Evolutionary conservation across 2,888 invertebrate species (phyloP), one percentile per base, ranked within the genome.

Genomic region (Alsophila aescularia): DNA sequence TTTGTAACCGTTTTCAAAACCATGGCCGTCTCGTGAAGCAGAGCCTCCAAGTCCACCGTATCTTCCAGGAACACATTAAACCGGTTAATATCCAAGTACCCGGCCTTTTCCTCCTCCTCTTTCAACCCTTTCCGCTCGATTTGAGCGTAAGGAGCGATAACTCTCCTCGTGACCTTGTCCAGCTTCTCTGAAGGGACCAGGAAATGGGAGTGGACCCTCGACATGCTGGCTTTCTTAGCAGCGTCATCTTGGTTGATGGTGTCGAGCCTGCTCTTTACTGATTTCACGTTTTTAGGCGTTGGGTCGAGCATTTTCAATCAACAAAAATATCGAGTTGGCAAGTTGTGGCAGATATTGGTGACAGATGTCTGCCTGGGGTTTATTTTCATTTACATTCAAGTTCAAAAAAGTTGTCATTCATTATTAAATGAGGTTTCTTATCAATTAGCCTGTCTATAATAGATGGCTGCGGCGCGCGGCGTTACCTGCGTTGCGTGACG

Each of bases 141-240:
- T 55, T 88, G 90, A 0, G 90, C 93, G 64, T 93, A 93, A 0
- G 93, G 93, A 0, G 93, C 93, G 44, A 94, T 92, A 0, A 93
- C 93, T n/a, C 93, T 79, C 45, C 92, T 80, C 0, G 93, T 93
- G 0, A 93, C 92, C 66, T 89, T 92, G 66, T 93, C 93, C 10
- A 92, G 72, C 52, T 83, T 89, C 2, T 91, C 89, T 0, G 90
- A 86, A 0, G 89, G 77, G 0, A 90, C 85, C 13, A 90, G 59
- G 59, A 90, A 90, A 47, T 91, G 90, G 0, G 90, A 90, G 7
- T 85, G 87, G 0, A 83, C 83, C 58, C 68, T 82, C 0, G 74
- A 62, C 58, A 79, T 52, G 13, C 52, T 61, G 0, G 67, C 32
- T 40, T 44, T 58, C 14, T 50, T 21, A 0, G 31, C 1, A 1